These are phyloP conservation scores for Heteractis magnifica DNA, from an alignment of 92 coral and sea anemone genomes.

Conservation along the genomic window DNA sequence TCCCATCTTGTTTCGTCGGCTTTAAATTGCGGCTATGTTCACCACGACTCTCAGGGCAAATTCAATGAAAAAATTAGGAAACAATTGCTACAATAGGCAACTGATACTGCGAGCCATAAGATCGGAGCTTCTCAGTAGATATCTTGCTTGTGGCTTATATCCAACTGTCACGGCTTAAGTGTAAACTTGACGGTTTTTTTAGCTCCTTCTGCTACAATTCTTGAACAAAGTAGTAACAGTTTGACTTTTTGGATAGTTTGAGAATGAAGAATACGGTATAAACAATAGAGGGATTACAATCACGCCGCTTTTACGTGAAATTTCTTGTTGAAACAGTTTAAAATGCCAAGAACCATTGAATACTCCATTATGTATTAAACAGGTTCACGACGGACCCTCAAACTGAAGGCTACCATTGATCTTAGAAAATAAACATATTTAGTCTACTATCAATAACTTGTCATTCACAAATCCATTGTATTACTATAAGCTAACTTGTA, in stretches of 20 bases:
- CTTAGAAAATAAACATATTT: background rate
- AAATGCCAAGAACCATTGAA: constrained; percentile 20
- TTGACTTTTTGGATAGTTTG: constrained; percentile 16
- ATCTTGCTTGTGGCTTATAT: constrained; percentile 9
- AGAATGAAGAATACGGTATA: background rate
- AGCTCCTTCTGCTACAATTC: background rate
- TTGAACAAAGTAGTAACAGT: background rate
- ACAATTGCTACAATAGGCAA: background rate
- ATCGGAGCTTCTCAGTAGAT: background rate
- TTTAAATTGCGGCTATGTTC: background rate
- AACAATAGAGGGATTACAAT: constrained; percentile 26
- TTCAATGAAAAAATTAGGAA: background rate
- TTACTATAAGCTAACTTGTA: background rate
- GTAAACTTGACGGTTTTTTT: background rate
- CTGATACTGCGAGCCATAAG: background rate
- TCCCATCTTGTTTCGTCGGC: background rate
- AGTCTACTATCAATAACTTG: constrained; percentile 2
- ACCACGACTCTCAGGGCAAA: background rate
- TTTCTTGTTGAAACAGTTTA: constrained; percentile 27
- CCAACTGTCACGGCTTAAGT: constrained; percentile 31
- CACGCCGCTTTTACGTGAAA: constrained; percentile 25
- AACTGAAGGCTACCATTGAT: background rate
- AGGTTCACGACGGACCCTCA: constrained; percentile 8
- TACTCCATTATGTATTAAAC: constrained; percentile 20
- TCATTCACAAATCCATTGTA: constrained; percentile 6